phyloP scores from a whole-genome alignment of 23 tunicate genomes.

The Ciona savignyi region DNA sequence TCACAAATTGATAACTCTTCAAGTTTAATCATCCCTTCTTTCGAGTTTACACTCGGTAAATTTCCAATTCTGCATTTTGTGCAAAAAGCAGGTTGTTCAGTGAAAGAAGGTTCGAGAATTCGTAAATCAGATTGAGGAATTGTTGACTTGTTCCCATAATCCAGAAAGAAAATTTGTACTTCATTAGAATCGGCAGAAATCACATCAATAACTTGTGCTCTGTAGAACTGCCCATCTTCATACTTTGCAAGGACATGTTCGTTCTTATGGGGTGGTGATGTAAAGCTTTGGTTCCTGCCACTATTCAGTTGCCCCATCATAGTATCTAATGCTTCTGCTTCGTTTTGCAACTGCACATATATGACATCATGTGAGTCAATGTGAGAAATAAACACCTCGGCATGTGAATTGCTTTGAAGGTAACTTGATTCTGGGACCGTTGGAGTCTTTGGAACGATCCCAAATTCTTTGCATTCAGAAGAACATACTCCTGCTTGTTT shows the following conservation, averaged over 20 bases:
- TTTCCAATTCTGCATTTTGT: background rate
- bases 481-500: background rate
- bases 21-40: conserved; percentile 9
- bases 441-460: background rate
- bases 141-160: conserved; percentile 54
- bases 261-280: background rate
- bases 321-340: conserved; percentile 8
- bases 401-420: background rate
- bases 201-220: conserved; percentile 22
- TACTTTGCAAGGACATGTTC: background rate
- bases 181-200: background rate
- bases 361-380: conserved; percentile 38
- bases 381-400: conserved; percentile 52
- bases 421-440: background rate
- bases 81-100: background rate
- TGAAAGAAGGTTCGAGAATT: background rate
- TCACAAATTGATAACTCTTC: conserved; percentile 2
- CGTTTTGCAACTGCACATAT: conserved; percentile 28
- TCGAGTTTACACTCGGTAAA: background rate
- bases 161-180: conserved; percentile 30
- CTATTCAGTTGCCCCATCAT: conserved; percentile 28
- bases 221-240: conserved; percentile 47
- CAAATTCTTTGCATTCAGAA: background rate
- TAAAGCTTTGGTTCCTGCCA: background rate
- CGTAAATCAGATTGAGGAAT: background rate